Evolutionary conservation across 2,888 invertebrate genomes (phyloP), one percentile per base, ranked within the genome.

Genomic region (Prosapia bicincta): DNA sequence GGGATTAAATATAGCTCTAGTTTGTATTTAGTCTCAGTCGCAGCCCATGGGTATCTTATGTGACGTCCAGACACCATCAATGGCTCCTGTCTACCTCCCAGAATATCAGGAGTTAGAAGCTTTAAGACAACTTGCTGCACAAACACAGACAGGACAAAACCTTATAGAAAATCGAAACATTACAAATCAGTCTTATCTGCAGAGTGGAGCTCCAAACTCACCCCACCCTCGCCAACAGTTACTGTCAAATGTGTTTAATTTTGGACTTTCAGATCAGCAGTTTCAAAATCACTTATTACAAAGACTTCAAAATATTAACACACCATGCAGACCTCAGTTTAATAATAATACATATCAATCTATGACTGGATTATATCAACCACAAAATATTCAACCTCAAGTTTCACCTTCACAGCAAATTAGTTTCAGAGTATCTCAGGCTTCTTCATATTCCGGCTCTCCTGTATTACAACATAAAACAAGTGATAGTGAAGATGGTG

Each of bases 371-470:
- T 24, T 76, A 43, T 76, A 77, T 54, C 68, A 69, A 9, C 72
- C 71, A 15, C 84, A 84, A 82, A 82, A 82, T 23, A 83, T 83
- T 1, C 83, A 84, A 30, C 78, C 84, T 72, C 81, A 84, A 69
- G 78, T 85, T 69, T 84, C 85, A 66, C 81, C 85, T 2, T 82
- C 74, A 78, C 81, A 32, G 81, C 83, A 79, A 77, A 75, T 86
- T 84, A 80, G 85, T 84, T 79, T 78, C 38, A 67, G 78, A 84
- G 87, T 91, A 81, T 92, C 93, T 72, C 93, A 93, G 90, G 92
- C 90, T 7, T 80, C 85, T 20, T 83, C 84, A 71, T 83, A 84
- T 32, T 82, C 84, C 20, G 84, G 84, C 74, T 82, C 85, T 75
- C 83, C 85, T 69, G 83, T 82, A 77, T 83, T 85, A 10, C 78